A percentile compares a stretch with the other conserved stretches of the same genome.
These are phyloP conservation scores for Fopius arisanus DNA, from an alignment of 1,140 invertebrate genomes.

Conservation along the genomic window DNA sequence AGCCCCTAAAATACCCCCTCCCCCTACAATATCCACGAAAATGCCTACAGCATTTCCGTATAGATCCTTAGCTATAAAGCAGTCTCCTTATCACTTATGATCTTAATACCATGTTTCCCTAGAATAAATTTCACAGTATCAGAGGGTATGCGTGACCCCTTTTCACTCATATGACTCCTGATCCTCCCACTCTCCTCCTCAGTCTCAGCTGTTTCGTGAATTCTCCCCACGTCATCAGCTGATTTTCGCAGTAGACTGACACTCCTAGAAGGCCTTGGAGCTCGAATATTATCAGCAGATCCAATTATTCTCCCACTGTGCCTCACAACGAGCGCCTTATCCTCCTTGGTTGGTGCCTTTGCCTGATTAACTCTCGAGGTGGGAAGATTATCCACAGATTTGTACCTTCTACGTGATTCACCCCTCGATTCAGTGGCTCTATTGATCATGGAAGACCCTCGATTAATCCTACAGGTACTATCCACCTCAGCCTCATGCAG, in stretches of 20 bases:
- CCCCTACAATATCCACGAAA: not conserved
- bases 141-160: constrained; percentile 67
- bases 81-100: constrained; percentile 78
- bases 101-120: constrained; percentile 77
- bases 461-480: constrained; percentile 30
- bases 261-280: constrained; percentile 40
- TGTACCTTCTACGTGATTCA: constrained; percentile 52
- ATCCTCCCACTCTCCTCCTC: not conserved
- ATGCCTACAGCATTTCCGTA: constrained; percentile 36
- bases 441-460: constrained; percentile 50
- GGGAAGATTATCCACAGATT: constrained; percentile 59
- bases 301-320: constrained; percentile 47
- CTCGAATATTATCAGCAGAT: constrained; percentile 56
- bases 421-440: constrained; percentile 22
- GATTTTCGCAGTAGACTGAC: constrained; percentile 51
- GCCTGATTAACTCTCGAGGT: constrained; percentile 34
- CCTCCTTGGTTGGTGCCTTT: constrained; percentile 18
- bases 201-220: constrained; percentile 31
- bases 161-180: constrained; percentile 29
- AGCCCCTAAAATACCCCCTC: not conserved
- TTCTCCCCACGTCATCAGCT: constrained; percentile 51
- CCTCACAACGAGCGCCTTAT: constrained; percentile 37
- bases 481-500: not conserved
- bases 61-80: constrained; percentile 67
- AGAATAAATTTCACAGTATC: constrained; percentile 76